A percentile compares a stretch with the other conserved stretches of the same genome.
phyloP scores from a whole-genome alignment of 2,888 invertebrate species.

The Merodon equestris region DNA sequence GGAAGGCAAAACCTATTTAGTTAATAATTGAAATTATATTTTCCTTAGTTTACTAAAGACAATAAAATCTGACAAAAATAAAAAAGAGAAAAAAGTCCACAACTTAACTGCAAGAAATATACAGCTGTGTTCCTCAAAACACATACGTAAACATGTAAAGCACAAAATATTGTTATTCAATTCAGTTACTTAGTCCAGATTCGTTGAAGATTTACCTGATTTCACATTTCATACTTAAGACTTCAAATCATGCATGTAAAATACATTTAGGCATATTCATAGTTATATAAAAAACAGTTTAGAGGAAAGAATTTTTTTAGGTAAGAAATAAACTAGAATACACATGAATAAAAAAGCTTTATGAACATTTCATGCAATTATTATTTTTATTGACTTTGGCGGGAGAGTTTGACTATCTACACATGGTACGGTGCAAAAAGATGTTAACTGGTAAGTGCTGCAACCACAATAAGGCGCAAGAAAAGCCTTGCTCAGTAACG shows the following conservation, averaged over 20 bases:
- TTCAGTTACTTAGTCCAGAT: slow-evolving; percentile 28
- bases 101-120: slow-evolving; percentile 11
- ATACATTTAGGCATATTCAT: slow-evolving; percentile 11
- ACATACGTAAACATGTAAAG: slow-evolving; percentile 13
- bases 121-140: slow-evolving; percentile 52
- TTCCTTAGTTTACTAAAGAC: no score
- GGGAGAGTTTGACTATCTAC: no score
- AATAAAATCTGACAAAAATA: no score
- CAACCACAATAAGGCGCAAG: no score
- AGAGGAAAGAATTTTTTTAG: slow-evolving; percentile 45
- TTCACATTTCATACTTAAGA: slow-evolving; percentile 47
- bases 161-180: slow-evolving; percentile 22
- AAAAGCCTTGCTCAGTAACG: no score
- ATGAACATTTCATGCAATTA: slow-evolving; percentile 27
- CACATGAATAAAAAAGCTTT: slow-evolving; percentile 54
- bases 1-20: no score
- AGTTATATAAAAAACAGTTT: slow-evolving; percentile 31
- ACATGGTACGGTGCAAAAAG: no score
- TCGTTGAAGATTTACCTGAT: slow-evolving; percentile 36
- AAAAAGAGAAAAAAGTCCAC: no score
- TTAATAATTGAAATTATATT: no score
- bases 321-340: slow-evolving; percentile 46
- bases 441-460: no score
- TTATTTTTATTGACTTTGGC: neutral
- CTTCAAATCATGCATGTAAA: slow-evolving; percentile 35